Base-by-base conservation (phyloP, 2,113 vertebrate genomes). In the Bubo bubo region DNA sequence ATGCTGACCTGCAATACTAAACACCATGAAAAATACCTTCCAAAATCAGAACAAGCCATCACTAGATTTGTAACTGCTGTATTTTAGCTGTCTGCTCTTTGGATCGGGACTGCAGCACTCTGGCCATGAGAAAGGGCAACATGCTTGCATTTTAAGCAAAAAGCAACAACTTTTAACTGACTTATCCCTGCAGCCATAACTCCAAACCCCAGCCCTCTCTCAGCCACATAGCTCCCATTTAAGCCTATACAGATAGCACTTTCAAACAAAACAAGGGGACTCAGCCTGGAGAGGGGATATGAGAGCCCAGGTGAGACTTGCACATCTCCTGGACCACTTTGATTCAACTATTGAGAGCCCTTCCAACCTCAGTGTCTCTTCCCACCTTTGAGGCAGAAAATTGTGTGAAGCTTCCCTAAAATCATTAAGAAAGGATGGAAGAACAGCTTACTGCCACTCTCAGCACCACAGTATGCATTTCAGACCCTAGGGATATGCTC, bases 111-210 rank as follows among this genome's bases (percentile, higher is more conserved):
- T 10, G 30, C 1, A 0, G 43, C 41, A 23, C 35, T 37, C 39
- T 19, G 8, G 27, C 39, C 66, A 12, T 1, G 5, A 15, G 35
- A 24, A 32, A 68, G 16, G 45, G 59, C 55, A 64, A 27, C 45
- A 30, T 9, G 10, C 5, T 24, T 21, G 14, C 17, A 43, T 35
- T 45, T 70, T 10, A 21, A 79, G 22, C 14, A 11, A 67, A 86
- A 28, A 72, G 24, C 45, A 87, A 53, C 28, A 76, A 10, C 41
- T 47, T 60, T 27, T 27, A 41, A 28, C 37, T 3, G 6, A 88
- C 24, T n/a, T 14, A 39, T 7, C 12, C 24, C 17, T 11, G 26
- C 32, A 82, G 41, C 0, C 1, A 56, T 3, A 6, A 4, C 32
- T 23, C 7, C 18, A 45, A 52, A 32, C 4, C 14, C 9, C 67